Percentiles rank a stretch among this genome's conserved stretches.
phyloP scores from a whole-genome alignment of 2,113 vertebrate species.

The Malaclemys terrapin region DNA sequence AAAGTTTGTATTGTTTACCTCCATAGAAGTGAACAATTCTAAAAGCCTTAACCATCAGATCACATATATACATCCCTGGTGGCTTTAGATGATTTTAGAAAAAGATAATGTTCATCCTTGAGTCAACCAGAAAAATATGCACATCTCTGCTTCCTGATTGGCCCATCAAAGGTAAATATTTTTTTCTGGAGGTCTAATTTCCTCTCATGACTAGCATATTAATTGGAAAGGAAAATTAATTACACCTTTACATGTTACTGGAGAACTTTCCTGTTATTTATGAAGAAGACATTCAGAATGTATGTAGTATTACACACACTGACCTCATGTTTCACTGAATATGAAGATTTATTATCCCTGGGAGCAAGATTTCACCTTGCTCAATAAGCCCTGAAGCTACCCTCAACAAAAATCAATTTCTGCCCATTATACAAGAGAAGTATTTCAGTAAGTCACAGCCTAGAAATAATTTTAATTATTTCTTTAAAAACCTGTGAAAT shows the following conservation, averaged over 20 bases:
- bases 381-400: neutral
- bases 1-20: neutral
- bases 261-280: neutral
- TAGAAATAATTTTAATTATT: neutral
- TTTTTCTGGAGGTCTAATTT: neutral
- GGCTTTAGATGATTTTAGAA: neutral
- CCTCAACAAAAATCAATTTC: neutral
- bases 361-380: neutral
- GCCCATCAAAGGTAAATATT: neutral
- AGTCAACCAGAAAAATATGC: rapidly evolving
- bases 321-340: neutral
- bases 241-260: neutral
- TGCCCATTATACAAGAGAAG: neutral
- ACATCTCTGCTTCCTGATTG: neutral
- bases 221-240: neutral
- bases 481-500: neutral
- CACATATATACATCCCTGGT: neutral
- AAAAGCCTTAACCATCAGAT: neutral
- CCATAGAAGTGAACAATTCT: neutral
- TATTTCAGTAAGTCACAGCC: neutral
- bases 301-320: neutral
- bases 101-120: neutral
- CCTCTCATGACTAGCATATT: neutral
- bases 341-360: neutral
- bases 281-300: neutral